These are phyloP conservation scores for Calyptomena viridis DNA, from an alignment of 2,113 vertebrate genomes.

Conservation along the genomic window DNA sequence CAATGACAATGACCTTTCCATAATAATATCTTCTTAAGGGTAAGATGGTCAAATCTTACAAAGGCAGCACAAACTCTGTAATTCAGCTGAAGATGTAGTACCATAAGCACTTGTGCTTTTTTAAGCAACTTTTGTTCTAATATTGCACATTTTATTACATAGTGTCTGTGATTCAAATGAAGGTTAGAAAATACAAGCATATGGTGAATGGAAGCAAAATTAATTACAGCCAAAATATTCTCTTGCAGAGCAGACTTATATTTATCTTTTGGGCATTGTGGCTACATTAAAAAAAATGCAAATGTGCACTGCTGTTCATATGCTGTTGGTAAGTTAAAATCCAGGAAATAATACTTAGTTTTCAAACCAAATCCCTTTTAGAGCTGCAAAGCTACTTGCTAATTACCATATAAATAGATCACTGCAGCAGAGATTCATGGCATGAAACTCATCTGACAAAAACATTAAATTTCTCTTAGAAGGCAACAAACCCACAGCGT, in stretches of 20 bases:
- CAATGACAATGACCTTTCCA: neutral
- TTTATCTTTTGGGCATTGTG: slow-evolving; percentile 63
- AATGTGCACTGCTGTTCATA: slow-evolving; percentile 33
- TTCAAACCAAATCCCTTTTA: slow-evolving; percentile 67
- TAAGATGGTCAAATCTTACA: neutral
- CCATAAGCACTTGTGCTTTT: neutral
- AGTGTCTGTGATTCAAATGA: slow-evolving; percentile 45
- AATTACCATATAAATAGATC: slow-evolving; percentile 67
- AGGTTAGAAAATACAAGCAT: slow-evolving; percentile 51
- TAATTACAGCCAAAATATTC: slow-evolving; percentile 53
- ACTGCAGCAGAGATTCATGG: slow-evolving; percentile 40
- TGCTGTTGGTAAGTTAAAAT: slow-evolving; percentile 37
- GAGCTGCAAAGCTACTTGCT: slow-evolving; percentile 61
- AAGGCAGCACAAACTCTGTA: neutral
- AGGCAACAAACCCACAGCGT: neutral
- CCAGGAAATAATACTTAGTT: slow-evolving; percentile 34
- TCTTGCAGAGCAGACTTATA: neutral
- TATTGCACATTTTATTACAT: slow-evolving; percentile 27
- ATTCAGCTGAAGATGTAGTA: neutral
- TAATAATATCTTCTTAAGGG: neutral
- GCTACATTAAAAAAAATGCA: neutral
- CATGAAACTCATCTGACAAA: slow-evolving; percentile 35
- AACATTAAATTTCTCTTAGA: neutral
- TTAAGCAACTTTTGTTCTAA: neutral
- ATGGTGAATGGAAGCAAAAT: slow-evolving; percentile 51